A percentile compares a stretch with the other conserved stretches of the same genome.
Evolutionary conservation across 1,140 invertebrate genomes (phyloP).

Genomic region (Rhynchophorus ferrugineus): DNA sequence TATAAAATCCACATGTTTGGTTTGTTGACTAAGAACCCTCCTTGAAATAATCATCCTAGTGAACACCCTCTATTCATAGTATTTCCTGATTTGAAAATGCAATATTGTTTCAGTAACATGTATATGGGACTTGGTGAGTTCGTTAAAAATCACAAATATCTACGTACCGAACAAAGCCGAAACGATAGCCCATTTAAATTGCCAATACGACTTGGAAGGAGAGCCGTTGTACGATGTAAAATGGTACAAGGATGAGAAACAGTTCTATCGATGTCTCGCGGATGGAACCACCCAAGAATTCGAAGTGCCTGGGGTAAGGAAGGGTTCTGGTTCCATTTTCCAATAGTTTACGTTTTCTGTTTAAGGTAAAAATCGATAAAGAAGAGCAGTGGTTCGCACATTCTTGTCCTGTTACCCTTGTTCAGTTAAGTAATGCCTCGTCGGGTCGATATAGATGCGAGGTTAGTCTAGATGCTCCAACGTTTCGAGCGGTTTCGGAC

Average conservation of each 20-base stretch:
- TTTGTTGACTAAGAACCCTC: too few species aligned
- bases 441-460: slow-evolving; percentile 53
- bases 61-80: too few species aligned
- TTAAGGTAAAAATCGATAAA: slow-evolving; percentile 16
- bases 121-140: slow-evolving; percentile 5
- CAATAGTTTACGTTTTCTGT: slow-evolving; percentile 1
- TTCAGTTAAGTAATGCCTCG: slow-evolving; percentile 22
- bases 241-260: slow-evolving; percentile 57
- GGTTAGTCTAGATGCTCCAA: slow-evolving; percentile 48
- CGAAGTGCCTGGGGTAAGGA: slow-evolving; percentile 25
- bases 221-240: slow-evolving; percentile 51
- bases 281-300: slow-evolving; percentile 29
- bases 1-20: too few species aligned
- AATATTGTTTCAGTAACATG: slow-evolving; percentile 7
- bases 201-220: slow-evolving; percentile 32
- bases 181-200: slow-evolving; percentile 25
- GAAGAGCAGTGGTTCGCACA: slow-evolving; percentile 17
- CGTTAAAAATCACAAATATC: slow-evolving; percentile 31
- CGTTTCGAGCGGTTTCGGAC: slow-evolving; percentile 43
- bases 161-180: slow-evolving; percentile 28
- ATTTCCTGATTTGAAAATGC: too few species aligned
- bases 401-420: slow-evolving; percentile 30
- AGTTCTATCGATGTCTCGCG: slow-evolving; percentile 49
- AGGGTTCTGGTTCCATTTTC: too few species aligned
- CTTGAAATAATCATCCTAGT: too few species aligned